Evolutionary conservation across 2,797 vertebrate genomes (phyloP).

Genomic region (Poecilia picta): DNA sequence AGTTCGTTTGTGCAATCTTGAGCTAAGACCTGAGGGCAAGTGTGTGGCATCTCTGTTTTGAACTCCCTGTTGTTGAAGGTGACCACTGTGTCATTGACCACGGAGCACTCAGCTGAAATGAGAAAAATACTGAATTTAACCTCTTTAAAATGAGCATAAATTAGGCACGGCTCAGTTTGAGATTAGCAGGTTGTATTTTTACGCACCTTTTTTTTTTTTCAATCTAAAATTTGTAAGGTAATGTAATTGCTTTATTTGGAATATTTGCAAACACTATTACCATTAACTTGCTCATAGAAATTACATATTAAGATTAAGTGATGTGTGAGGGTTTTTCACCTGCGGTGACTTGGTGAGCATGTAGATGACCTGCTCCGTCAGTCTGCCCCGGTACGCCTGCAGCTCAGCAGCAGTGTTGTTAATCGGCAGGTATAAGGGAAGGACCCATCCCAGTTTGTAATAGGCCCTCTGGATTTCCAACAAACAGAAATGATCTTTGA

Average conservation of each 20-base stretch:
- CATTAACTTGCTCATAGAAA: not conserved
- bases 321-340: slow-evolving; percentile 50
- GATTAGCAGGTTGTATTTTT: not conserved
- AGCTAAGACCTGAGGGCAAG: slow-evolving; percentile 83
- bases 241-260: not conserved
- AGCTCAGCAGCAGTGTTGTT: slow-evolving; percentile 60
- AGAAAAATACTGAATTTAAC: not conserved
- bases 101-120: slow-evolving; percentile 59
- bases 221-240: no score
- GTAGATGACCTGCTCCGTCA: slow-evolving; percentile 51
- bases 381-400: slow-evolving; percentile 38
- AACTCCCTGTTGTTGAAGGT: slow-evolving; percentile 72
- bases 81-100: slow-evolving; percentile 47
- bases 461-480: slow-evolving; percentile 62
- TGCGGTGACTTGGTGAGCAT: slow-evolving; percentile 60
- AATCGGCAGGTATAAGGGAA: slow-evolving; percentile 70
- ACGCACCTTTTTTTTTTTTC: not conserved
- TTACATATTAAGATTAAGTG: not conserved
- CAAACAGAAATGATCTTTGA: not conserved
- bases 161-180: not conserved
- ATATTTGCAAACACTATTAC: not conserved
- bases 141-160: not conserved
- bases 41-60: slow-evolving; percentile 77
- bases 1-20: slow-evolving; percentile 84
- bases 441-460: slow-evolving; percentile 53